phyloP scores from a whole-genome alignment of 2,888 invertebrate genomes.

The Anoncus sp. region DNA sequence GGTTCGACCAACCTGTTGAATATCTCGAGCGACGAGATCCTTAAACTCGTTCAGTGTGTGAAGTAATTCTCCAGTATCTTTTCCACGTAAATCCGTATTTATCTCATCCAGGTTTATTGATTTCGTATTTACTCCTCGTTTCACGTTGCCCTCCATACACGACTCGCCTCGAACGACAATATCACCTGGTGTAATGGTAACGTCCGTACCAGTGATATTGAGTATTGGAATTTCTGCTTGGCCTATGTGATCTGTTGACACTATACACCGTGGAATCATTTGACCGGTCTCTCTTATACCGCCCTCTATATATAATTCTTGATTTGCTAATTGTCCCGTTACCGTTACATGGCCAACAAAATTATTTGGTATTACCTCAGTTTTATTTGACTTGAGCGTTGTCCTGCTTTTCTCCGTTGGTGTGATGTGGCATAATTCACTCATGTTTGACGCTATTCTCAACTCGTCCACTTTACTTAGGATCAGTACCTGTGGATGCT shows the following conservation, averaged over 20 bases:
- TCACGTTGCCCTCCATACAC: not conserved
- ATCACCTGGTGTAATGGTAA: slow-evolving; percentile 19
- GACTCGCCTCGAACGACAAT: slow-evolving; percentile 20
- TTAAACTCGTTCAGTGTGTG: slow-evolving; percentile 13
- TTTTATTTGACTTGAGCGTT: too few species aligned
- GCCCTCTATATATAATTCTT: slow-evolving; percentile 60
- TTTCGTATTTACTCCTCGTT: slow-evolving; percentile 4
- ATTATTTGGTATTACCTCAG: slow-evolving; percentile 32
- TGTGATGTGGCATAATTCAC: too few species aligned
- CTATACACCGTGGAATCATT: slow-evolving; percentile 57
- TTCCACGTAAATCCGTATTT: slow-evolving; percentile 28
- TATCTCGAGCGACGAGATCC: slow-evolving; percentile 34
- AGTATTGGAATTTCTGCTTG: slow-evolving; percentile 39
- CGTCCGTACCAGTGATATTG: slow-evolving; percentile 25
- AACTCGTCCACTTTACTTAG: too few species aligned
- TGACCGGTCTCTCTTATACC: slow-evolving; percentile 55
- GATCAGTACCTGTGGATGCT: too few species aligned
- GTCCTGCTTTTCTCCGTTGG: too few species aligned
- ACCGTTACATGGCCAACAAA: slow-evolving; percentile 59
- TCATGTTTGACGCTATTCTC: too few species aligned
- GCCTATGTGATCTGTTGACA: slow-evolving; percentile 53
- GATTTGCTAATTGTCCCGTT: slow-evolving; percentile 19
- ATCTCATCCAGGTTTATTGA: slow-evolving; percentile 20
- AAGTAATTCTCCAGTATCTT: slow-evolving; percentile 4
- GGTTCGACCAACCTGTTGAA: slow-evolving; percentile 57